A percentile compares a stretch with the other conserved stretches of the same genome.
Conservation (phyloP, 1,140 invertebrate genomes). For the Sitophilus oryzae region DNA sequence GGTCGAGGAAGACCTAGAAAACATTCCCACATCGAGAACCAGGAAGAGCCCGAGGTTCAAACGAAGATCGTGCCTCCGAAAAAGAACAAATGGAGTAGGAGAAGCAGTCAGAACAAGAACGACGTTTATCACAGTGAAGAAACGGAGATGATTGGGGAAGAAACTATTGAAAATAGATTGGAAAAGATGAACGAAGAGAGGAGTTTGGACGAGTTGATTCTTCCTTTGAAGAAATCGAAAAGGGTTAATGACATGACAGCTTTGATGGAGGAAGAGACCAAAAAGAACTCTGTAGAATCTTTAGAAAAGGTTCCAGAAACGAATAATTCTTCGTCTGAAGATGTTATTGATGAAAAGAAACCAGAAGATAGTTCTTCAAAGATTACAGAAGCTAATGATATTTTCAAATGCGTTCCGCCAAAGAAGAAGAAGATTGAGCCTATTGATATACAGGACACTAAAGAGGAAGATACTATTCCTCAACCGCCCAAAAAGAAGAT, state of each 20-base stretch:
- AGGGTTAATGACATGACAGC: slow-evolving; percentile 9
- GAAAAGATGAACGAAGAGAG: not conserved
- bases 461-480: slow-evolving; percentile 5
- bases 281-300: slow-evolving; percentile 6
- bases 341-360: not conserved
- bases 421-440: slow-evolving; percentile 23
- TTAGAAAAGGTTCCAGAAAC: too few species aligned
- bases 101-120: too few species aligned
- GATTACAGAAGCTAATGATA: not conserved
- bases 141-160: too few species aligned
- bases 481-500: slow-evolving; percentile 21
- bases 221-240: slow-evolving; percentile 28
- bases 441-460: not conserved
- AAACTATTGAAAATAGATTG: not conserved
- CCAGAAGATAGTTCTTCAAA: not conserved
- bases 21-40: not conserved
- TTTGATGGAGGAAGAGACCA: not conserved
- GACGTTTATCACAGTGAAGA: too few species aligned
- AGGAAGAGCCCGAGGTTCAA: too few species aligned
- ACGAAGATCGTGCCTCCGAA: not conserved
- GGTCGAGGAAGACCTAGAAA: too few species aligned
- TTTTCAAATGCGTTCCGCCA: slow-evolving; percentile 9
- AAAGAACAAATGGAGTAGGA: not conserved
- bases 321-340: too few species aligned
- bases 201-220: slow-evolving; percentile 10